Base-by-base conservation (phyloP, 2,888 invertebrate species). In the Automeris io region DNA sequence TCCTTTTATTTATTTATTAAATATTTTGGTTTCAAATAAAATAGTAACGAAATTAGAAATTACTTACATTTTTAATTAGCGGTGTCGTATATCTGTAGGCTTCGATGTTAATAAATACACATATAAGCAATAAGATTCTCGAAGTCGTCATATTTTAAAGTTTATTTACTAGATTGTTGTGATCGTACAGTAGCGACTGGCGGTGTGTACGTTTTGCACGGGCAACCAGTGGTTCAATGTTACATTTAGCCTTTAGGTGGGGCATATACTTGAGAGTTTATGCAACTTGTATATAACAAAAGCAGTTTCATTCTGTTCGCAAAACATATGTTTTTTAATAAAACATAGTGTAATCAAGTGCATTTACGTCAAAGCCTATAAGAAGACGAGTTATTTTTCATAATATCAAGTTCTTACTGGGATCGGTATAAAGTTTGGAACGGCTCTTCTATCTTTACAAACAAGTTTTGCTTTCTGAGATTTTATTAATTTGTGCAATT, bases 51-150 rank as follows among this genome's bases (percentile, higher is more conserved):
- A n/a, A 37, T 22, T 25, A 26, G 18, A 35, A 18, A 18, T 21
- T 24, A 78, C 80, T 78, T 62, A 81, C 82, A 46, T 72, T 80
- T 58, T 74, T 81, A 48, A 83, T 81, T 5, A 83, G 57, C 21
- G 82, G 82, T 8, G 70, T 57, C 5, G 61, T 50, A 2, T 67
- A 41, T 41, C 61, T 63, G 37, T 54, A 69, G 1, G 63, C 67
- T 11, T 47, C 50, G 39, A 59, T 46, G 8, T 21, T 26, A 9
- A 34, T 22, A 8, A 34, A 26, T 18, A 35, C 9, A 22, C 26
- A 13, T 5, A 18, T 29, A 26, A 39, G 22, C n/a, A 39, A 6
- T 18, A 33, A 18, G 8, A 16, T 18, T 21, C 18, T 21, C 18
- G 11, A 18, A 7, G 29, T 12, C 2, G 26, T 34, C 33, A 39